Base-by-base conservation (phyloP, 1,140 invertebrate genomes). In the Nixonia krombeini region DNA sequence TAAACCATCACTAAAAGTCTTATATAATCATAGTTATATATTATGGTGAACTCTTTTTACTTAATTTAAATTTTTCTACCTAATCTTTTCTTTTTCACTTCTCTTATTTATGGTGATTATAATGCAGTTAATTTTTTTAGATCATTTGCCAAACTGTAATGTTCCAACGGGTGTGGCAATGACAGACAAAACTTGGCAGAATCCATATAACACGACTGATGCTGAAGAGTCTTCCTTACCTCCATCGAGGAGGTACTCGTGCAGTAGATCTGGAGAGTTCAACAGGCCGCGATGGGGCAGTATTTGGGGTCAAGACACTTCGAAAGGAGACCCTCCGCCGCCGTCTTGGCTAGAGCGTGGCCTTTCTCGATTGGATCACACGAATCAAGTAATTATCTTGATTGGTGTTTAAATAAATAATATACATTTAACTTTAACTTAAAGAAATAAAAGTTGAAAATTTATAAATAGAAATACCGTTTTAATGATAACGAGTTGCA, bases 201-300 rank as follows among this genome's bases (percentile, higher is more conserved):
- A 81, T 71, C 75, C 77, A 40, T 80, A 80, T 17, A 74, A 70
- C 10, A 72, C 53, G 0, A 76, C 69, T 15, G 21, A 40, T 26
- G 78, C 62, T 67, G 29, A 67, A 46, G 79, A 81, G n/a, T 74
- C 65, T 64, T 79, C 78, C 13, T 38, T 78, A 13, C 75, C 80
- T 44, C 52, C 79, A 0, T 80, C 80, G 12, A 73, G 78, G n/a
- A 77, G 74, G 55, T 49, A 81, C 18, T 70, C 78, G 13, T 74
- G 75, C 26, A 58, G 83, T 1, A 83, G 77, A 18, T 75, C 77
- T 23, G 81, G 84, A 1, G 88, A 90, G 61, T 89, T 91, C 28
- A 89, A 89, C 26, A 84, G 91, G 44, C 87, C 88, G 1, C 86
- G 88, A 57, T 92, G 91, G 91, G 90, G 89, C 0, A 89, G 89